Conservation (phyloP, 2,113 vertebrate species). For the Ornithorhynchus anatinus region DNA sequence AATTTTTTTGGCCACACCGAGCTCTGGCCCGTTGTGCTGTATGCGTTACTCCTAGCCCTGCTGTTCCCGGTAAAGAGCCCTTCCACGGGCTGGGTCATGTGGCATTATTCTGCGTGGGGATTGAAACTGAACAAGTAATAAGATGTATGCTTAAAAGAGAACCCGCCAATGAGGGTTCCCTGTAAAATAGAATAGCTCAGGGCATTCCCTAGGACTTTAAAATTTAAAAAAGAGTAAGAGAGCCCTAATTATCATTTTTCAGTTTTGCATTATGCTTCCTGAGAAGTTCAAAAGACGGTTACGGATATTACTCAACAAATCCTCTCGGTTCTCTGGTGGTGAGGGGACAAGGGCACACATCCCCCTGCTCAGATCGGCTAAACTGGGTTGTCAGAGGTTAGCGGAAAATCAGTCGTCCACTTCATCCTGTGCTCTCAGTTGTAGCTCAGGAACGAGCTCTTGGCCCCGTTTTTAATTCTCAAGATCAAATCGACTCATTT, state of each 20-base stretch:
- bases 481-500: too few species aligned
- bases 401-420: too few species aligned
- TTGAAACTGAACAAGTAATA: constrained; percentile 5
- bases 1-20: neutral
- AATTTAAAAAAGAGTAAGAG: neutral
- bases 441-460: too few species aligned
- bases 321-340: neutral
- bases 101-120: neutral
- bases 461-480: too few species aligned
- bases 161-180: neutral
- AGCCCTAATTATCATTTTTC: neutral
- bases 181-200: neutral
- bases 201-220: neutral
- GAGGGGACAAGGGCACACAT: neutral
- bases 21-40: neutral
- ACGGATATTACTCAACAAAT: neutral
- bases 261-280: constrained; percentile 15
- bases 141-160: constrained; percentile 2
- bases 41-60: too few species aligned
- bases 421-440: too few species aligned
- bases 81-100: neutral
- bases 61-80: neutral
- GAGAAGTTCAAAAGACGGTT: neutral
- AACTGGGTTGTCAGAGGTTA: too few species aligned
- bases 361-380: neutral